Evolutionary conservation across 2,888 invertebrate genomes (phyloP).

Genomic region (Mythimna loreyi): DNA sequence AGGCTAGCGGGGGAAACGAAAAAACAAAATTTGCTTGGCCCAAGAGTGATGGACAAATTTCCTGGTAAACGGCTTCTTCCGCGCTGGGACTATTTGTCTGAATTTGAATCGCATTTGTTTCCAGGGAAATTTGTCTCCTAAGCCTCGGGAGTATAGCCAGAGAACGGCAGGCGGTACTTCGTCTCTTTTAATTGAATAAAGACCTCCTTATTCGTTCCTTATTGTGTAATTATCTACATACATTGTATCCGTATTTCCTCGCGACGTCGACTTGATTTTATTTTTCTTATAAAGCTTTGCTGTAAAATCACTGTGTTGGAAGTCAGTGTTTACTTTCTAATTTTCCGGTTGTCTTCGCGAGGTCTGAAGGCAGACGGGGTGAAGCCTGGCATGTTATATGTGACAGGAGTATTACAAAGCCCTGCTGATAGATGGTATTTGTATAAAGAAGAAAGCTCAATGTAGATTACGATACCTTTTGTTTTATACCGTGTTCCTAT

Average conservation of each 20-base stretch:
- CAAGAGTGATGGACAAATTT: slow-evolving; percentile 90
- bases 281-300: slow-evolving; percentile 70
- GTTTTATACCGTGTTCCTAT: slow-evolving; percentile 53
- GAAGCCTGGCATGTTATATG: slow-evolving; percentile 77
- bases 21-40: slow-evolving; percentile 85
- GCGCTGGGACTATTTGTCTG: slow-evolving; percentile 90
- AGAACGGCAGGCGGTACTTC: slow-evolving; percentile 78
- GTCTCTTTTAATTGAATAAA: slow-evolving; percentile 87
- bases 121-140: slow-evolving; percentile 89
- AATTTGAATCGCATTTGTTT: slow-evolving; percentile 91
- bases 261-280: slow-evolving; percentile 58
- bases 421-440: slow-evolving; percentile 70
- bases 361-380: slow-evolving; percentile 78
- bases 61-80: slow-evolving; percentile 88
- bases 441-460: slow-evolving; percentile 24
- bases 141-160: slow-evolving; percentile 83
- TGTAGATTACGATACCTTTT: slow-evolving; percentile 47
- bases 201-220: slow-evolving; percentile 75
- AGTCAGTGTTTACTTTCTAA: slow-evolving; percentile 87
- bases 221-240: slow-evolving; percentile 75
- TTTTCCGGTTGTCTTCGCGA: slow-evolving; percentile 89
- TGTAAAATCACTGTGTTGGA: slow-evolving; percentile 73
- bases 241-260: slow-evolving; percentile 50
- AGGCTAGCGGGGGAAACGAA: slow-evolving; percentile 77
- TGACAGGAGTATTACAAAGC: slow-evolving; percentile 80